Conservation (phyloP, 2,888 invertebrate genomes). For the Euzophera pinguis region DNA sequence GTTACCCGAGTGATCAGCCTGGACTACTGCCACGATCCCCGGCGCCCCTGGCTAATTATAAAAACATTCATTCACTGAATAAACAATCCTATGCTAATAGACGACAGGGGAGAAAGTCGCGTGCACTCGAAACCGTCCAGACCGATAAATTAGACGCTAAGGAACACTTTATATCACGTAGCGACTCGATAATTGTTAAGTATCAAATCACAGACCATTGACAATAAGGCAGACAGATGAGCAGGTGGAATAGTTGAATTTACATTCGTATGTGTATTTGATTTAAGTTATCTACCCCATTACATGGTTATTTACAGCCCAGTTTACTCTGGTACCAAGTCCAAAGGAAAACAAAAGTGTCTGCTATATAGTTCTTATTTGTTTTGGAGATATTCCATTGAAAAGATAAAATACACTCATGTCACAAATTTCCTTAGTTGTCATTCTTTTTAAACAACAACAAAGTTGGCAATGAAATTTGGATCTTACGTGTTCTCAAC, state of each 20-base stretch:
- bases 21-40: slow-evolving; percentile 70
- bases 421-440: too few species aligned
- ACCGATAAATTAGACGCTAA: slow-evolving; percentile 40
- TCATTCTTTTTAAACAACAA: too few species aligned
- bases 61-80: slow-evolving; percentile 45
- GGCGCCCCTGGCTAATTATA: slow-evolving; percentile 65
- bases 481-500: too few species aligned
- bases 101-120: slow-evolving; percentile 50
- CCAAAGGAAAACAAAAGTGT: too few species aligned
- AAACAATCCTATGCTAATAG: slow-evolving; percentile 54
- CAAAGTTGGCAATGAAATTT: too few species aligned
- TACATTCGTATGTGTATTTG: background rate
- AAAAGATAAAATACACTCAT: too few species aligned
- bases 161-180: slow-evolving; percentile 36
- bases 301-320: background rate
- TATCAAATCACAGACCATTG: slow-evolving; percentile 29
- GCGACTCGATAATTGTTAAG: slow-evolving; percentile 36
- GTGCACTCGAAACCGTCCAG: slow-evolving; percentile 30
- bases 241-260: background rate
- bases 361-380: too few species aligned
- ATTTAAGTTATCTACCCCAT: background rate
- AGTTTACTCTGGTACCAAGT: too few species aligned
- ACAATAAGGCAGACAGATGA: background rate
- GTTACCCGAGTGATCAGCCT: slow-evolving; percentile 76
- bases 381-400: too few species aligned